A percentile compares a stretch with the other conserved stretches of the same genome.
These are phyloP conservation scores for Oreamnos americanus DNA, from an alignment of 2,113 vertebrate genomes.

Conservation along the genomic window DNA sequence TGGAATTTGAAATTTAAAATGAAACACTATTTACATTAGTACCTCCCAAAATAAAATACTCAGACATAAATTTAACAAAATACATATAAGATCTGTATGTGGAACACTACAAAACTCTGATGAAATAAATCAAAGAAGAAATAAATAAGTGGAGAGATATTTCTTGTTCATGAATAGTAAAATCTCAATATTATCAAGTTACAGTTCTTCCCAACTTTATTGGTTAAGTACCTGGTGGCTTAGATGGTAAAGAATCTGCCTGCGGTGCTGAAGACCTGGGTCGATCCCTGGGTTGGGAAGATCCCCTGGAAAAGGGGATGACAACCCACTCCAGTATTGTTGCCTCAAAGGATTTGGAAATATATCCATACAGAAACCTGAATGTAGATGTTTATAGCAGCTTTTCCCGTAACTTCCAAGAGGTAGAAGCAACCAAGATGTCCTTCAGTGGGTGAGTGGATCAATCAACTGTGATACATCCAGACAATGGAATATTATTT, in stretches of 20 bases:
- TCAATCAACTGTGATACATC: background rate
- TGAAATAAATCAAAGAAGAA: background rate
- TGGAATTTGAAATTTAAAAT: background rate
- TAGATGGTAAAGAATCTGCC: background rate
- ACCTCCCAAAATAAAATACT: background rate
- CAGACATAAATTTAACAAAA: background rate
- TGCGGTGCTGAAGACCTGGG: background rate
- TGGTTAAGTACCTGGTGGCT: background rate
- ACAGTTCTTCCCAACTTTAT: background rate
- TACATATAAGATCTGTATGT: background rate
- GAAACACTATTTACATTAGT: background rate
- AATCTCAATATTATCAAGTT: background rate
- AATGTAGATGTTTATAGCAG: background rate
- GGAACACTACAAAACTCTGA: background rate
- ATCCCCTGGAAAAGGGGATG: background rate
- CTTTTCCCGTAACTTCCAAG: background rate
- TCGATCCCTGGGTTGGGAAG: background rate
- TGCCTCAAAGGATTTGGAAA: background rate
- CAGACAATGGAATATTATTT: background rate
- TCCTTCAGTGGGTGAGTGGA: background rate
- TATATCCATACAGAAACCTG: background rate
- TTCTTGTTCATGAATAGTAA: background rate
- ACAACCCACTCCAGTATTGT: background rate
- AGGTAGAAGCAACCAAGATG: background rate
- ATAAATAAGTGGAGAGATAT: background rate